A percentile compares a stretch with the other conserved stretches of the same genome.
Conservation (phyloP, 2,113 vertebrate species). For the Oxyura jamaicensis region DNA sequence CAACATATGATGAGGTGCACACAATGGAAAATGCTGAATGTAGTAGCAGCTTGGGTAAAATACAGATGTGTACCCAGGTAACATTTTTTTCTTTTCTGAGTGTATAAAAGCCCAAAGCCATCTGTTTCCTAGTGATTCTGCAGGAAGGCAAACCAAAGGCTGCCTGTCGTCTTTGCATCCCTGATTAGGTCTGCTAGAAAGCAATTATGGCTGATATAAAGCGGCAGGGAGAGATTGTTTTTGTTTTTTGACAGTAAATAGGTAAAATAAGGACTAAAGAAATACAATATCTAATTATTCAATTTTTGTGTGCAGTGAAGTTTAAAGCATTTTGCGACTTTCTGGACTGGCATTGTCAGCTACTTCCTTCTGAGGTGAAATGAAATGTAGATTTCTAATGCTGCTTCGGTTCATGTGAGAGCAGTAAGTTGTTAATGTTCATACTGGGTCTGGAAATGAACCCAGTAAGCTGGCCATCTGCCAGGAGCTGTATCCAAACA, state of each 20-base stretch:
- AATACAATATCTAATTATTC: background rate
- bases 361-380: background rate
- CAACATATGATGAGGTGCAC: fast-evolving
- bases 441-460: background rate
- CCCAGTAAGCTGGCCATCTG: background rate
- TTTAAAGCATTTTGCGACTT: background rate
- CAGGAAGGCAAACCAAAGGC: background rate
- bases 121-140: background rate
- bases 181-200: background rate
- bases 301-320: background rate
- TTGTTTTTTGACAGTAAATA: background rate
- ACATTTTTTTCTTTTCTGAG: background rate
- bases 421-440: too few species aligned
- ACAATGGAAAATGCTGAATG: fast-evolving
- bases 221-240: background rate
- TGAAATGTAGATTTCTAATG: background rate
- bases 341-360: background rate
- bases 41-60: background rate
- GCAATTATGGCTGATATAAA: background rate
- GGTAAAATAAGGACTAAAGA: background rate
- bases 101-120: background rate
- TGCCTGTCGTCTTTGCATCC: background rate
- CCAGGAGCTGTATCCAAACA: background rate
- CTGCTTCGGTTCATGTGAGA: background rate
- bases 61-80: background rate